Evolutionary conservation across 2,113 vertebrate genomes (phyloP), one percentile per base, ranked within the genome.

Genomic region (Marmota flaviventris): DNA sequence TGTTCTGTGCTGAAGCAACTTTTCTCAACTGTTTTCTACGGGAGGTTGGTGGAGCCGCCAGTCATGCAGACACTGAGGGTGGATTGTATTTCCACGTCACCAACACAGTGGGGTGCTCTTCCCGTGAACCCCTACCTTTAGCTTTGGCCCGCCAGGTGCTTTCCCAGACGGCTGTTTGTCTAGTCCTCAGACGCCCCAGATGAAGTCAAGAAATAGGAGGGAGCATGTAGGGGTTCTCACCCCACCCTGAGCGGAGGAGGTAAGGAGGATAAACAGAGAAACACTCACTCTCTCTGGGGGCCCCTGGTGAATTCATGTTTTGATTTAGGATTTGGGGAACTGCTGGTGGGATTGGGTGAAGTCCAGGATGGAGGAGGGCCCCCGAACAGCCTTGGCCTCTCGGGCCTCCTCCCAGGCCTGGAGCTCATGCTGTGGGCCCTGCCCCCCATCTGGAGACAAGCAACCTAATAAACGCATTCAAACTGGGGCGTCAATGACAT

Each of bases 191-290:
- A 72, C 1, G 1, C 39, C 22, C 77, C 45, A 32, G 39, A 37
- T 5, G 82, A 58, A 25, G 56, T 39, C 2, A 45, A 56, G 56
- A 63, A 32, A 53, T 29, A 11, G 79, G 70, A 75, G 39, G 5
- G 8, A 67, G 24, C 0, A 17, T 27, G 4, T 10, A 3, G 13
- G 86, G 2, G 32, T 14, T 53, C n/a, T 27, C 2, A 18, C 3
- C 18, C 8, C 34, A 42, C 22, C 63, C 63, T 39, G 37, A 10
- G 73, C 0, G 0, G 73, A 63, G 24, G 8, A 10, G 1, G 32
- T 5, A 12, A 32, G 51, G 34, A 63, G 20, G 53, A 32, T 29
- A 27, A 61, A 70, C 22, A 16, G 17, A 65, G 17, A n/a, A 27
- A 53, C 58, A 27, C 45, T 39, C 11, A 42, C 2, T 27, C 27